Conservation (phyloP, 2,797 vertebrate genomes). For the Hypotaenidia okinawae region DNA sequence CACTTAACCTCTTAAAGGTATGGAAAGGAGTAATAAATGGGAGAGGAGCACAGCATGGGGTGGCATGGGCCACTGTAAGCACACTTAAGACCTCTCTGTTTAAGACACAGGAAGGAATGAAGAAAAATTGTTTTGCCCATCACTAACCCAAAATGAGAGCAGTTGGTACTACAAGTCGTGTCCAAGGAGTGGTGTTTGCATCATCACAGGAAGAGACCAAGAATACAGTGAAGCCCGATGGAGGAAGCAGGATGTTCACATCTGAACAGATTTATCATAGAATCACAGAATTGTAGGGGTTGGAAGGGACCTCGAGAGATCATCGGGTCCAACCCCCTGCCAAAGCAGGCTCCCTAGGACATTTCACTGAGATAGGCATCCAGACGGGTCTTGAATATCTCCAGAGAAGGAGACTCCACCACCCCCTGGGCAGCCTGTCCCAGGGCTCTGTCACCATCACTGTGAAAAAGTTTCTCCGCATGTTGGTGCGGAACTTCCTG, state of each 20-base stretch:
- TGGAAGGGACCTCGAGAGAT: too few relatives aligned
- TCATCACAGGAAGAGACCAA: neutral
- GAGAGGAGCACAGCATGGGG: neutral
- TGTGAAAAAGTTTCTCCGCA: too few relatives aligned
- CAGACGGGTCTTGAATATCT: too few relatives aligned
- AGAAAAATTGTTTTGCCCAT: neutral
- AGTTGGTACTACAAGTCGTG: neutral
- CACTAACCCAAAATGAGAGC: neutral
- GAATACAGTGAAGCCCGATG: neutral
- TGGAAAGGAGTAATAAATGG: neutral
- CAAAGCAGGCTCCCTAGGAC: too few relatives aligned
- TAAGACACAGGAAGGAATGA: neutral
- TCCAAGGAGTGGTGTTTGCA: neutral
- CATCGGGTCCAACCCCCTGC: too few relatives aligned
- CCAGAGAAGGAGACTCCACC: too few relatives aligned
- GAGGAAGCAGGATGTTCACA: neutral
- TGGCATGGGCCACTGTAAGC: fast-evolving
- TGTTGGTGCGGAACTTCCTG: too few relatives aligned
- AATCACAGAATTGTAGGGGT: too few relatives aligned
- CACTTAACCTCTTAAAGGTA: neutral
- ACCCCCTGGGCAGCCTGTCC: too few relatives aligned
- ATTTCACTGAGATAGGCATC: too few relatives aligned
- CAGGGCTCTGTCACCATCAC: too few relatives aligned
- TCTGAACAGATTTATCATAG: too few relatives aligned
- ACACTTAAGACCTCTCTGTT: neutral